Evolutionary conservation across 2,888 invertebrate species (phyloP).

Genomic region (Latrodectus elegans): DNA sequence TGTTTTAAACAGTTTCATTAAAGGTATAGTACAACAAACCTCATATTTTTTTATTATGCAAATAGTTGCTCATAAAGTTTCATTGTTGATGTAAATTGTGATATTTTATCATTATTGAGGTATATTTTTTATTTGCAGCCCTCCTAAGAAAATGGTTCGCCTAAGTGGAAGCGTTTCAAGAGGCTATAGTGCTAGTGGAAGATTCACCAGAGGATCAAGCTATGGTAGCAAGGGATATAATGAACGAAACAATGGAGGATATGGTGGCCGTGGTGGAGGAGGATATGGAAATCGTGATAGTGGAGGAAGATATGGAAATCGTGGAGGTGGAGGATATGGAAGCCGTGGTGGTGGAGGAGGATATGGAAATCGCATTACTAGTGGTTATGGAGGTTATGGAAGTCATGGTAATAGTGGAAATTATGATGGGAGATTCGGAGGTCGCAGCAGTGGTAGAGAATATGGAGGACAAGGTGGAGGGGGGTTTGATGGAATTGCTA

Average conservation of each 20-base stretch:
- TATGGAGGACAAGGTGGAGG: neutral
- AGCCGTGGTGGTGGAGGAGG: constrained; percentile 8
- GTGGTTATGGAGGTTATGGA: constrained; percentile 14
- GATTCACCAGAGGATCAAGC: constrained; percentile 57
- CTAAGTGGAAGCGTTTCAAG: constrained; percentile 64
- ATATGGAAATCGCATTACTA: constrained; percentile 24
- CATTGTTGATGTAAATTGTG: too few species aligned
- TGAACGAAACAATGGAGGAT: constrained; percentile 51
- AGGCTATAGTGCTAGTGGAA: constrained; percentile 59
- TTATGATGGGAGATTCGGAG: neutral
- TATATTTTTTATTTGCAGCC: constrained; percentile 61
- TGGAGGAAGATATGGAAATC: constrained; percentile 72
- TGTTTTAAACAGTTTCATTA: too few species aligned
- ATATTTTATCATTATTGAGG: too few species aligned
- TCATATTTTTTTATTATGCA: too few species aligned
- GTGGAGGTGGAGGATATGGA: constrained; percentile 73
- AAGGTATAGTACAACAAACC: too few species aligned
- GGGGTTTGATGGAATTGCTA: neutral
- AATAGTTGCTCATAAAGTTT: too few species aligned
- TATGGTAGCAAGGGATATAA: constrained; percentile 72
- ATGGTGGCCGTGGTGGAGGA: constrained; percentile 64
- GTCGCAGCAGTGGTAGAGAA: neutral
- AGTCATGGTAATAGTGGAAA: constrained; percentile 31
- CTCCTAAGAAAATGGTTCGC: constrained; percentile 71
- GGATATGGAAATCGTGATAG: constrained; percentile 65